These are phyloP conservation scores for Agrotis ipsilon DNA, from an alignment of 2,888 invertebrate genomes.

Conservation along the genomic window DNA sequence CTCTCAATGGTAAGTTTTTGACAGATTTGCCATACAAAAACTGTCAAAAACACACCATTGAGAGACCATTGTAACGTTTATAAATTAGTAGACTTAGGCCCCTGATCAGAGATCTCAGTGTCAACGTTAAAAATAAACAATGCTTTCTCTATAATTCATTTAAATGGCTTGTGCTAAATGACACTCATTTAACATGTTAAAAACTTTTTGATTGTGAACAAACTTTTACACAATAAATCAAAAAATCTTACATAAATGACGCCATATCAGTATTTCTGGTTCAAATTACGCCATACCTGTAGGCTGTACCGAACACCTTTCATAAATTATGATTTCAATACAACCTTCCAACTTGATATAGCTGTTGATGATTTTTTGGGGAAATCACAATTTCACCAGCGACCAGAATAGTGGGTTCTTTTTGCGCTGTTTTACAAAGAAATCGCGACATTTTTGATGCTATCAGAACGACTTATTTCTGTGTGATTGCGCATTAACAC, in stretches of 20 bases:
- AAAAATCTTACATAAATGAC: conserved; percentile 37
- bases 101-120: neutral
- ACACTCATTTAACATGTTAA: conserved; percentile 11
- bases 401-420: conserved; percentile 45
- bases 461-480: conserved; percentile 47
- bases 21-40: no score
- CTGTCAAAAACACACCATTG: no score
- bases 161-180: neutral
- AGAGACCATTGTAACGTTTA: no score
- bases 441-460: conserved; percentile 27
- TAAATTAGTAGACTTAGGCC: no score
- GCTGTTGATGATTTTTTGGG: conserved; percentile 37
- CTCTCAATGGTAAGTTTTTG: no score
- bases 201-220: conserved; percentile 5
- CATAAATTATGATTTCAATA: conserved; percentile 40
- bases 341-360: conserved; percentile 20
- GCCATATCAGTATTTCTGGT: conserved; percentile 33
- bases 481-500: conserved; percentile 25
- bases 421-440: conserved; percentile 40
- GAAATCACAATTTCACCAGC: conserved; percentile 57
- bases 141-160: conserved; percentile 30
- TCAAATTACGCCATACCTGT: conserved; percentile 35
- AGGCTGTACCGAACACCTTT: conserved; percentile 39
- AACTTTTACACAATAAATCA: conserved; percentile 29
- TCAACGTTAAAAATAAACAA: neutral